phyloP scores from a whole-genome alignment of 1,140 invertebrate species.

The Bemisia tabaci region DNA sequence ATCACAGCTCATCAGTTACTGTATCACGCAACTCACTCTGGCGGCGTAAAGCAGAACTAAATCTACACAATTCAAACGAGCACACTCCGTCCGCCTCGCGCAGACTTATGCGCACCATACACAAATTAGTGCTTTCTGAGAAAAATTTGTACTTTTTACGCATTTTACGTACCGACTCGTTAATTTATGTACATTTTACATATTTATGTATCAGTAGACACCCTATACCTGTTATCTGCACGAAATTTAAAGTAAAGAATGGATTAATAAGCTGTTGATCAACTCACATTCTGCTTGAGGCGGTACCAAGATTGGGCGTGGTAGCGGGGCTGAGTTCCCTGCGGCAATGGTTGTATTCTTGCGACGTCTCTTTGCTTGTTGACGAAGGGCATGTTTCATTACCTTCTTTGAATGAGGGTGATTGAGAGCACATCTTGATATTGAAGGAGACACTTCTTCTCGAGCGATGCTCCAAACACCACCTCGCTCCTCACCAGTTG shows the following conservation, averaged over 20 bases:
- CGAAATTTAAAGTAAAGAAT: conserved; percentile 5
- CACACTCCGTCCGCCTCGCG: no score
- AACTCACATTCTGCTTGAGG: conserved; percentile 16
- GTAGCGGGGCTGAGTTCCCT: conserved; percentile 46
- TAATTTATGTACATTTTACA: no score
- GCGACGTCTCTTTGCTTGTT: conserved; percentile 60
- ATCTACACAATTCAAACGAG: no score
- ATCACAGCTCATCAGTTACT: no score
- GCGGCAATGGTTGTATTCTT: conserved; percentile 61
- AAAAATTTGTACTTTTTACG: no score
- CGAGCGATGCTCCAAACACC: conserved; percentile 16
- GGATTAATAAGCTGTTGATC: conserved; percentile 7
- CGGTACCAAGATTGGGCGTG: conserved; percentile 28
- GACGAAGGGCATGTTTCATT: conserved; percentile 54
- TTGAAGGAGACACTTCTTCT: conserved; percentile 11
- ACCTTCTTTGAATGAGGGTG: conserved; percentile 39
- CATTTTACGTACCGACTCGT: no score
- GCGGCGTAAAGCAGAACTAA: no score
- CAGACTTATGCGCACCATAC: no score
- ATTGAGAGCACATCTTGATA: conserved; percentile 11
- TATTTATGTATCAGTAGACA: no score
- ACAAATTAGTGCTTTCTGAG: no score
- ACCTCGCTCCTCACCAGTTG: conserved; percentile 6
- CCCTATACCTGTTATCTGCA: no score
- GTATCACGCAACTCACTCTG: no score